These are phyloP conservation scores for Machimus atricapillus DNA, from an alignment of 2,888 invertebrate species.

Conservation along the genomic window DNA sequence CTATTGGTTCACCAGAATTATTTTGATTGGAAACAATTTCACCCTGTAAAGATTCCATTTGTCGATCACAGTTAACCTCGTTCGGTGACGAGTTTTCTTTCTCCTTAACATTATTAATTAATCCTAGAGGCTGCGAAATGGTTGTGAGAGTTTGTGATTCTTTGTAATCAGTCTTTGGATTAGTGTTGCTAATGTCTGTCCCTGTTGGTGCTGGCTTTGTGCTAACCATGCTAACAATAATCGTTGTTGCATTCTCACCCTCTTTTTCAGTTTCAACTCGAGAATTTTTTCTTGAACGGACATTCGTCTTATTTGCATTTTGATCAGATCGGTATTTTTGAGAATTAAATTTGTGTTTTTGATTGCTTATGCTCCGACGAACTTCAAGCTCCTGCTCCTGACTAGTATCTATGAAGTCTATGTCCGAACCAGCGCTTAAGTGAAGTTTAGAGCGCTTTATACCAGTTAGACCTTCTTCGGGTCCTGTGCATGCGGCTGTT, in stretches of 20 bases:
- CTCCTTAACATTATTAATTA: slow-evolving; percentile 25
- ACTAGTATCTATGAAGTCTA: slow-evolving; percentile 74
- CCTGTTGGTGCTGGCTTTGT: slow-evolving; percentile 45
- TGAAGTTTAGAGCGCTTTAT: slow-evolving; percentile 73
- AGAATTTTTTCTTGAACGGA: slow-evolving; percentile 59
- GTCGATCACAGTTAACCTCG: slow-evolving; percentile 9
- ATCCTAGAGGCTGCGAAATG: slow-evolving; percentile 15
- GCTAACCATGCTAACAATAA: slow-evolving; percentile 59
- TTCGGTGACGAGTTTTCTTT: background rate
- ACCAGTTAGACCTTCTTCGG: slow-evolving; percentile 79
- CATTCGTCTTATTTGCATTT: slow-evolving; percentile 52
- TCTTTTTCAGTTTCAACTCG: slow-evolving; percentile 50
- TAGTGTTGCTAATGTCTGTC: background rate
- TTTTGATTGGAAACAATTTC: slow-evolving; percentile 10
- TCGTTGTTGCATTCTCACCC: slow-evolving; percentile 53
- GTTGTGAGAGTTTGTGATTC: slow-evolving; percentile 28
- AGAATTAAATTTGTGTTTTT: slow-evolving; percentile 53
- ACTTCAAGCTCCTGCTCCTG: slow-evolving; percentile 59
- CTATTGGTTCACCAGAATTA: slow-evolving; percentile 52
- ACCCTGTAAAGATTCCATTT: background rate
- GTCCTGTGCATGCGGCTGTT: slow-evolving; percentile 80
- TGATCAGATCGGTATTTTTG: slow-evolving; percentile 51
- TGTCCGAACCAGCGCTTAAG: slow-evolving; percentile 73
- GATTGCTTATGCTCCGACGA: slow-evolving; percentile 56
- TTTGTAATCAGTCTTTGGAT: slow-evolving; percentile 38